Evolutionary conservation across 2,888 invertebrate species (phyloP), one percentile per base, ranked within the genome.

Genomic region (Trypoxylon attenuatum): DNA sequence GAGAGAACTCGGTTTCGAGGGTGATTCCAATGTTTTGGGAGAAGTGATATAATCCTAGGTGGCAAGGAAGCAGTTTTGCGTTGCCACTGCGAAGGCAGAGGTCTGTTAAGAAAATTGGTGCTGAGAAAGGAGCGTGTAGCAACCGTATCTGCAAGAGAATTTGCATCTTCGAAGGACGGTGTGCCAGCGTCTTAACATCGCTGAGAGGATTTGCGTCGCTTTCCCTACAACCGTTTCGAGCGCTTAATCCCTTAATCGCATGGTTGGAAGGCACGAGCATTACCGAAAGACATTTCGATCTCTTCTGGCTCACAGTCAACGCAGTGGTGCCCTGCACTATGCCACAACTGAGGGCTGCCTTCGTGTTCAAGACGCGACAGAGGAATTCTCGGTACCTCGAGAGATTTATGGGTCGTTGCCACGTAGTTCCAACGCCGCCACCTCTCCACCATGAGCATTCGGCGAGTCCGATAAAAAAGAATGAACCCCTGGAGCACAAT

Each of bases 161-260:
- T 33, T 43, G 29, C 33, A 41, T 25, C 18, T 16, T 38, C 5
- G 1, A 6, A 5, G 45, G 19, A 13, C 13, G 25, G 6, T 29
- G 47, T 22, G 53, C 41, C 38, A 41, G 46, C 46, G 49, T 25
- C 46, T 60, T 47, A 62, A 41, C 59, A 33, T 51, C 47, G 23
- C 43, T 52, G 45, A 54, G 56, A 33, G 63, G 68, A 75, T 67
- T 68, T 59, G 61, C 53, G 51, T 52, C 56, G 39, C 47, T 21
- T 27, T 27, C 59, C 56, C 29, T 62, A 23, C 59, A 52, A 63
- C 38, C 39, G 50, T 61, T 64, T 64, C 56, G 38, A 56, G 50
- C 43, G 55, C 64, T 73, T 64, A 73, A 69, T 56, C 64, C 49
- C 38, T 64, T 71, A 69, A 68, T 68, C 59, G 54, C 56, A 47